Conservation (phyloP, 2,888 invertebrate genomes). For the Lasioglossum marginatum region DNA sequence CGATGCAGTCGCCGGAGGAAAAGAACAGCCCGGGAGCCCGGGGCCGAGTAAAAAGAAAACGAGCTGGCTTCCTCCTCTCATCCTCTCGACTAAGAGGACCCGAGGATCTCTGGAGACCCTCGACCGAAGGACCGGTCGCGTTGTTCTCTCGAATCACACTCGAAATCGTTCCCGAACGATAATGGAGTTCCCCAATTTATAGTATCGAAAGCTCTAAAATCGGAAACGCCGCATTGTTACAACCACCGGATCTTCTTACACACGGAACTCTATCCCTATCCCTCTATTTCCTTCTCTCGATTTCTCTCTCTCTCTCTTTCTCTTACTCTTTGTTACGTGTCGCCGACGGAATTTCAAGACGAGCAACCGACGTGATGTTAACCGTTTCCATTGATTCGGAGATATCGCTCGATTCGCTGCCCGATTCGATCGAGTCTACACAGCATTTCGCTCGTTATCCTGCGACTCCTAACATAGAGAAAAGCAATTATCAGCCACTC, state of each 20-base stretch:
- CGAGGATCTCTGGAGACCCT: constrained; percentile 59
- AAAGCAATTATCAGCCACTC: not conserved
- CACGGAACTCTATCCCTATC: not conserved
- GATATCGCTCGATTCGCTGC: not conserved
- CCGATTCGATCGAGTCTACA: not conserved
- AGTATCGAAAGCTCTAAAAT: constrained; percentile 51
- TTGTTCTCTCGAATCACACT: constrained; percentile 67
- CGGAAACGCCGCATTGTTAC: constrained; percentile 36
- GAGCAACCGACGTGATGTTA: not conserved
- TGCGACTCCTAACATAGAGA: not conserved
- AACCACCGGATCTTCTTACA: not conserved
- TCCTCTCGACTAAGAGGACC: constrained; percentile 51
- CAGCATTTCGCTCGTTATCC: not conserved
- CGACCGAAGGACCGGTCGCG: constrained; percentile 53
- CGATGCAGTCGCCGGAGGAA: constrained; percentile 32
- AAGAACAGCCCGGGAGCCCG: constrained; percentile 15
- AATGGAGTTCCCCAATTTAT: constrained; percentile 62
- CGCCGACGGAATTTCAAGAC: not conserved
- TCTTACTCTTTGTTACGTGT: constrained; percentile 12
- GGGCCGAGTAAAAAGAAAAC: constrained; percentile 38
- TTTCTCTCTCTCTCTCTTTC: not conserved
- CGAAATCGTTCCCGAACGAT: constrained; percentile 53
- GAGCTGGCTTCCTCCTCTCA: constrained; percentile 33
- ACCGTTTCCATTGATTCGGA: constrained; percentile 23
- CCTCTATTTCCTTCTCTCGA: not conserved